These are phyloP conservation scores for Adela reaumurella DNA, from an alignment of 2,888 invertebrate species.

Conservation along the genomic window DNA sequence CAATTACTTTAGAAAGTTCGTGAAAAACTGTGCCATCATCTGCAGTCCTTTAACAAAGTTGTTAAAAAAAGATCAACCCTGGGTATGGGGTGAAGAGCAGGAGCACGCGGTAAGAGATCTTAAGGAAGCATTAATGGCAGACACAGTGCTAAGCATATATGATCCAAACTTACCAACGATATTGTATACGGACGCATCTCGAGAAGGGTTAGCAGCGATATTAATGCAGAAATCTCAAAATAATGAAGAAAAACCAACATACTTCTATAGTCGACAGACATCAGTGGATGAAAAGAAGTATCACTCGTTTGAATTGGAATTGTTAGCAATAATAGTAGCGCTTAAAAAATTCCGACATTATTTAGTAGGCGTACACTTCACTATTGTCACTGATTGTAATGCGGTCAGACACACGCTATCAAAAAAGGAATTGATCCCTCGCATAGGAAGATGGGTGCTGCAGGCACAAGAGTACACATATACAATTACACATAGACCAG, in stretches of 20 bases:
- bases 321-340: conserved; percentile 21
- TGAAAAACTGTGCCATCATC: conserved; percentile 16
- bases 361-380: conserved; percentile 13
- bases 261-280: conserved; percentile 21
- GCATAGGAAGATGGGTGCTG: conserved; percentile 16
- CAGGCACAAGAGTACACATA: conserved; percentile 13
- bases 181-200: conserved; percentile 23
- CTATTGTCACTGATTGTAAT: conserved; percentile 14
- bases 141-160: conserved; percentile 13
- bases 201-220: conserved; percentile 19
- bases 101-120: conserved; percentile 6
- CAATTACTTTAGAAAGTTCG: conserved; percentile 20
- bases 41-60: conserved; percentile 15
- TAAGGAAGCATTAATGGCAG: conserved; percentile 6
- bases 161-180: conserved; percentile 13
- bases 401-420: conserved; percentile 12
- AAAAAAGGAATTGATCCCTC: conserved; percentile 15
- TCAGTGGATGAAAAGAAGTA: conserved; percentile 21
- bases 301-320: conserved; percentile 23
- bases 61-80: conserved; percentile 12
- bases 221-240: conserved; percentile 16
- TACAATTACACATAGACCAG: conserved; percentile 2
- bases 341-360: conserved; percentile 20
- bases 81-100: conserved; percentile 8
- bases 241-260: conserved; percentile 15